Evolutionary conservation across 35 echinoderm and acorn worm species (phyloP).

Genomic region (Apostichopus japonicus): DNA sequence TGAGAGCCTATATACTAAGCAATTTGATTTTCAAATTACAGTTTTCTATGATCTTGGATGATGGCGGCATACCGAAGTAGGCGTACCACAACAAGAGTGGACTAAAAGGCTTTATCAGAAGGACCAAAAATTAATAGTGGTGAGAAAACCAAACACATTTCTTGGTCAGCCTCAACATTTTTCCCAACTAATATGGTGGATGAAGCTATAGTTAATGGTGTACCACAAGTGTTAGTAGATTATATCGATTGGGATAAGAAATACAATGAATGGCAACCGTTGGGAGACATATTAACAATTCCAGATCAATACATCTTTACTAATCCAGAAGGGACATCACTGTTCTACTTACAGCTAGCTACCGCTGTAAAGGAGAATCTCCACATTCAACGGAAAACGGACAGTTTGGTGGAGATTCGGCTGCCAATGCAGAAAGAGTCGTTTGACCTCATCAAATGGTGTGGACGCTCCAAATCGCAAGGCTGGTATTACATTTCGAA

Average conservation of each 20-base stretch:
- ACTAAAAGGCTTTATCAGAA: constrained; percentile 37
- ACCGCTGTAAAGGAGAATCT: constrained; percentile 43
- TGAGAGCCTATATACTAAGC: no score
- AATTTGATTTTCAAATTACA: not conserved
- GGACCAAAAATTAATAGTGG: constrained; percentile 15
- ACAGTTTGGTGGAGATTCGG: constrained; percentile 54
- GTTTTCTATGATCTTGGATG: not conserved
- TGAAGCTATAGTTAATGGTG: constrained; percentile 11
- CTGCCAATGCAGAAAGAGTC: constrained; percentile 45
- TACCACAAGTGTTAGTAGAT: constrained; percentile 47
- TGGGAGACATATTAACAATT: constrained; percentile 40
- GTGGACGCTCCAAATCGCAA: constrained; percentile 5
- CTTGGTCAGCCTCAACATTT: constrained; percentile 54
- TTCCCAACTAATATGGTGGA: constrained; percentile 57
- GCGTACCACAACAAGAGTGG: not conserved
- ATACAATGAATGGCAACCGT: constrained; percentile 65
- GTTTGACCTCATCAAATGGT: constrained; percentile 45
- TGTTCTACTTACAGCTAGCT: constrained; percentile 53
- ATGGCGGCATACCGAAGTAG: not conserved
- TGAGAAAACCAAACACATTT: no score
- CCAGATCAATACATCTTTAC: constrained; percentile 48
- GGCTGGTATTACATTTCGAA: constrained; percentile 29
- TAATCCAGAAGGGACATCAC: constrained; percentile 12
- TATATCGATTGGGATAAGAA: constrained; percentile 62
- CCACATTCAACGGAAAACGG: constrained; percentile 44